Conservation (phyloP, 2,888 invertebrate species). For the Sphinx pinastri region DNA sequence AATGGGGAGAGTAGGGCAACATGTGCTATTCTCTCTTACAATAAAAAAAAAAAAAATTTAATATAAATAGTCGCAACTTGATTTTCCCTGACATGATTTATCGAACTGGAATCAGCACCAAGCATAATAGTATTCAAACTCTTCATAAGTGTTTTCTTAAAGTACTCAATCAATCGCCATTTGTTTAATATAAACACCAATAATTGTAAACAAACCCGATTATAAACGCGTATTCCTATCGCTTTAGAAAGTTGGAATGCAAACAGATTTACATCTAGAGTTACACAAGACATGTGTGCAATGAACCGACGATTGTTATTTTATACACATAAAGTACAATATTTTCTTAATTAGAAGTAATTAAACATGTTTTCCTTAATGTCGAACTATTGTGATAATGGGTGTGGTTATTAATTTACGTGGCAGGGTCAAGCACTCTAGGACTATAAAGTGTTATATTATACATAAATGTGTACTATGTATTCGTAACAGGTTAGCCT, state of each 20-base stretch:
- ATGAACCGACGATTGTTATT: constrained; percentile 1
- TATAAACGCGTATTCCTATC: not conserved
- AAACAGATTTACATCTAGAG: not conserved
- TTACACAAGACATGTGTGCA: constrained; percentile 19
- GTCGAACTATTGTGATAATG: not conserved
- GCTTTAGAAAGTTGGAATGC: constrained; percentile 21
- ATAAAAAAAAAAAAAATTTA: no score
- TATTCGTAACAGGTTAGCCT: constrained; percentile 2
- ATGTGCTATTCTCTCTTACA: no score
- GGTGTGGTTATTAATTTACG: constrained; percentile 4
- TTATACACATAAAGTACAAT: not conserved
- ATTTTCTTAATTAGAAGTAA: not conserved
- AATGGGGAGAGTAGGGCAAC: no score
- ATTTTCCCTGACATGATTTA: no score
- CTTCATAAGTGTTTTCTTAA: no score
- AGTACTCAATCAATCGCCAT: no score
- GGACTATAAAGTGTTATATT: not conserved
- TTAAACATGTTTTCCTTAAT: constrained; percentile 15
- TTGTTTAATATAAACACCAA: not conserved
- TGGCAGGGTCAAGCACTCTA: not conserved
- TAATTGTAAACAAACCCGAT: not conserved
- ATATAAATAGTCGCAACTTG: no score
- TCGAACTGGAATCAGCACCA: no score
- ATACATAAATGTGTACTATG: not conserved
- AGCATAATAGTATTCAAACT: no score